Evolutionary conservation across 2,888 invertebrate genomes (phyloP).

Genomic region (Pheosia gnoma): DNA sequence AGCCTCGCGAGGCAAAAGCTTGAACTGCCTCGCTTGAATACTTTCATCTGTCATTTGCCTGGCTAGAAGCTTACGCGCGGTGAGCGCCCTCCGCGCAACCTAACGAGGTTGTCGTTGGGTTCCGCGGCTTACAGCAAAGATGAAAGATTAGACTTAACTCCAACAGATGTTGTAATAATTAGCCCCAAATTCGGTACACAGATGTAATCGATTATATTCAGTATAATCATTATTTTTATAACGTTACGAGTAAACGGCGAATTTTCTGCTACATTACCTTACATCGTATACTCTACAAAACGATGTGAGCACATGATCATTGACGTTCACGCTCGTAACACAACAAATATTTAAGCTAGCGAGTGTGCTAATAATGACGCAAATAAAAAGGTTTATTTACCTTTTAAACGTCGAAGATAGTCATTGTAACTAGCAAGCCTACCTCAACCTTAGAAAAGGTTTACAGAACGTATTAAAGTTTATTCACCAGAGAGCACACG

Average conservation of each 20-base stretch:
- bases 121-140: no score
- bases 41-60: no score
- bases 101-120: no score
- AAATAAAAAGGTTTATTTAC: not conserved
- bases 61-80: no score
- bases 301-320: not conserved
- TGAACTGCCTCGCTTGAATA: no score
- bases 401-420: no score
- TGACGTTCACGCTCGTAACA: not conserved
- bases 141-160: no score
- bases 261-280: constrained; percentile 1
- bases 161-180: not conserved
- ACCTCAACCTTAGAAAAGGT: not conserved
- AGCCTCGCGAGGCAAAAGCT: no score
- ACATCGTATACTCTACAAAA: not conserved
- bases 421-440: not conserved
- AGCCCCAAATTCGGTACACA: not conserved
- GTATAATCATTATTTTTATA: not conserved
- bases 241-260: not conserved
- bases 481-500: not conserved
- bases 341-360: not conserved
- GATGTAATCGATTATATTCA: not conserved
- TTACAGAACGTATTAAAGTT: not conserved
- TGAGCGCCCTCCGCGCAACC: no score
- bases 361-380: not conserved